These are phyloP conservation scores for Sphinx pinastri DNA, from an alignment of 2,888 invertebrate species.

Conservation along the genomic window DNA sequence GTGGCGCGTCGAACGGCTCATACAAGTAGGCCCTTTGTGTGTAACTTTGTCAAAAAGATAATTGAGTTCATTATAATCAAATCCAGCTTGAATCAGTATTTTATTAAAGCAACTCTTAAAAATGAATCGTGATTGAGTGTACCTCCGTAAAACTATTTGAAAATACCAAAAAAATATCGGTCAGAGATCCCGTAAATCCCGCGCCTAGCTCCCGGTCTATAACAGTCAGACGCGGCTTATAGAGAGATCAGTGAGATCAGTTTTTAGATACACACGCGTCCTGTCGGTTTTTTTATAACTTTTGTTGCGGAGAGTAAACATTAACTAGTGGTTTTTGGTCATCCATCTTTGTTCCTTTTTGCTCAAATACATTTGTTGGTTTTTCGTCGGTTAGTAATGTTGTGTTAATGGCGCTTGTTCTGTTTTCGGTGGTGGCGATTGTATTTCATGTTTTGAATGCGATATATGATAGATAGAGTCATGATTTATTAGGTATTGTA, in stretches of 20 bases:
- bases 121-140: too few species aligned
- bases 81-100: too few species aligned
- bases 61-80: too few species aligned
- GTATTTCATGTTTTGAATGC: too few species aligned
- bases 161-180: not conserved
- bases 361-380: not conserved
- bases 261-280: slow-evolving; percentile 3
- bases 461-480: too few species aligned
- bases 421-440: too few species aligned
- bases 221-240: slow-evolving; percentile 1
- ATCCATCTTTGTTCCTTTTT: not conserved
- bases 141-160: too few species aligned
- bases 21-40: too few species aligned
- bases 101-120: too few species aligned
- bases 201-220: not conserved
- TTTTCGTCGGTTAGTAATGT: not conserved
- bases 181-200: not conserved
- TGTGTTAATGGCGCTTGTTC: not conserved
- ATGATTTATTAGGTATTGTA: too few species aligned
- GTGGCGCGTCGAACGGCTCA: too few species aligned
- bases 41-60: too few species aligned
- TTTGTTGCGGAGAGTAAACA: not conserved
- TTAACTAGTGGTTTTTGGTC: slow-evolving; percentile 6
- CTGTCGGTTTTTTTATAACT: not conserved
- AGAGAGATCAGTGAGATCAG: not conserved